phyloP scores from a whole-genome alignment of 2,113 vertebrate genomes.

The Phoxinus phoxinus region DNA sequence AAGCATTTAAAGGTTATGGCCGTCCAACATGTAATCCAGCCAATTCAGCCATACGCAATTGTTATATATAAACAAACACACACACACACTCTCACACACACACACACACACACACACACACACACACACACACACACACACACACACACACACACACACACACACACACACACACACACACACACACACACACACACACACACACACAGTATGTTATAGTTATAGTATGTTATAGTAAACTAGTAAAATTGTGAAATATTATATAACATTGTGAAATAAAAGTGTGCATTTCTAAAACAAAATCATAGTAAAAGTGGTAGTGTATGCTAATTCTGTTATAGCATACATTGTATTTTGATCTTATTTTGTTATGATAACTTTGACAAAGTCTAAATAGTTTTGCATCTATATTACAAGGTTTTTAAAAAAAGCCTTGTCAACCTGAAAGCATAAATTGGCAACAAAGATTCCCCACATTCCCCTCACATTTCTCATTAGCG shows the following conservation, averaged over 20 bases:
- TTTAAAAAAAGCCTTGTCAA: background rate
- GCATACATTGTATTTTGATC: too few species aligned
- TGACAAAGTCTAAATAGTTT: background rate
- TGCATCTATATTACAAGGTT: background rate
- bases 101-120: too few species aligned
- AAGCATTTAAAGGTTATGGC: slow-evolving; percentile 61
- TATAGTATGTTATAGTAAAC: background rate
- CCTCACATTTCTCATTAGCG: slow-evolving; percentile 50
- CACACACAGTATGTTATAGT: too few species aligned
- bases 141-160: too few species aligned
- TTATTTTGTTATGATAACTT: background rate
- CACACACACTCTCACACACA: too few species aligned
- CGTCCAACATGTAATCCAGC: slow-evolving; percentile 66
- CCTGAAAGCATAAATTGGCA: background rate
- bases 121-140: too few species aligned
- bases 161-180: too few species aligned
- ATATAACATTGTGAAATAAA: background rate
- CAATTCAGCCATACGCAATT: slow-evolving; percentile 20
- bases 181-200: too few species aligned
- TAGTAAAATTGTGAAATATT: background rate
- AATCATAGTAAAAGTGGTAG: too few species aligned
- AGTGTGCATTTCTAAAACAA: background rate
- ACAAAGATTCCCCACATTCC: slow-evolving; percentile 11
- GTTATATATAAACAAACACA: too few species aligned
- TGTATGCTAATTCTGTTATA: background rate